Base-by-base conservation (phyloP, 2,888 invertebrate species). In the Apodemia duryi region DNA sequence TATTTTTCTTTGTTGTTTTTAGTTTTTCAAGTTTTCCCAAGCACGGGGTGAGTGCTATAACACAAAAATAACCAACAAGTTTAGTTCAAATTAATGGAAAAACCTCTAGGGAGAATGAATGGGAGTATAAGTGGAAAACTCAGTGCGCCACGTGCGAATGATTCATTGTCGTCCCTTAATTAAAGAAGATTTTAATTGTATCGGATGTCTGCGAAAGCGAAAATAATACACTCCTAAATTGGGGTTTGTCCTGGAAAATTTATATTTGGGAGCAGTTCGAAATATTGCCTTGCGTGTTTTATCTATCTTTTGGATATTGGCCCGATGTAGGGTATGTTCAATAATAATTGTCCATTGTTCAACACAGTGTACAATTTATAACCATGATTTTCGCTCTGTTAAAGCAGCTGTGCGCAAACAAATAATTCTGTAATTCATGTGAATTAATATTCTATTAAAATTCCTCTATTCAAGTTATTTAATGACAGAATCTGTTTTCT, bases 141-240 rank as follows among this genome's bases (percentile, higher is more conserved):
- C 86, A 79, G 86, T 84, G 91, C 91, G 87, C 92, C 92, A 92
- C 92, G 92, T 92, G 92, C 92, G 85, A 91, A 92, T 92, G 92
- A 92, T 92, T 90, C 86, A 92, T 88, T 77, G 84, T 79, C 83
- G 84, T 86, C 87, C 92, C 92, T 92, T 92, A 92, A 92, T 92
- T 92, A 92, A 92, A 92, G 92, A 92, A 92, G 91, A 92, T 92
- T 92, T 91, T 92, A 92, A 92, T 92, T 92, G 91, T 91, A 91
- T 91, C 89, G 91, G 90, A 90, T 90, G 91, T 89, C 91, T 88
- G 89, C 85, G 89, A 88, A 91, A 91, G 88, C 87, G 89, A 91
- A 91, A 91, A 91, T 91, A 91, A 91, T 91, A 91, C 88, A 91
- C 83, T 91, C 86, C 88, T 88, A 90, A 90, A 91, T 91, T 91